Percentiles rank a stretch among this genome's conserved stretches.
Evolutionary conservation across 2,888 invertebrate genomes (phyloP).

Genomic region (Nyleta sp.): DNA sequence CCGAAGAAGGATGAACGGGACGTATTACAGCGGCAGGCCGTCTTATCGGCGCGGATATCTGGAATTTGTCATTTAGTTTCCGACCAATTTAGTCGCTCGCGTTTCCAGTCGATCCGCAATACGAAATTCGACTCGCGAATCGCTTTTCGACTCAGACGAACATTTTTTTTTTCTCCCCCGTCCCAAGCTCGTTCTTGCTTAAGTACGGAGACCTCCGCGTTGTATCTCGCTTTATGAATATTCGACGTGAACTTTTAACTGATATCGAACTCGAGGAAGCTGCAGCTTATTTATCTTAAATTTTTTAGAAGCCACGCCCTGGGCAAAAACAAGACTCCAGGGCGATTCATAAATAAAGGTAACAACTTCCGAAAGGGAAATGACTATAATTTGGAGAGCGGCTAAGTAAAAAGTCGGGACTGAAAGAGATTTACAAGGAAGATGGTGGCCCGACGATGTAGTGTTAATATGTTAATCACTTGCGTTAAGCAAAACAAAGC

Average conservation of each 20-base stretch:
- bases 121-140: no score
- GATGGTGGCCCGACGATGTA: constrained; percentile 49
- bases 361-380: constrained; percentile 62
- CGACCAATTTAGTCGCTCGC: no score
- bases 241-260: constrained; percentile 15
- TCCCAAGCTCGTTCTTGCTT: no score
- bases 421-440: constrained; percentile 54
- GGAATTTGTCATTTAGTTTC: no score
- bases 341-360: constrained; percentile 57
- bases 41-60: no score
- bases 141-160: no score
- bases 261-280: constrained; percentile 10
- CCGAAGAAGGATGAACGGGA: no score
- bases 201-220: no score
- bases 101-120: no score
- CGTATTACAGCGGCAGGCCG: no score
- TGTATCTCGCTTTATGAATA: background rate
- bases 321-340: constrained; percentile 23
- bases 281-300: constrained; percentile 35
- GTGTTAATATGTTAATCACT: constrained; percentile 67
- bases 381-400: constrained; percentile 48
- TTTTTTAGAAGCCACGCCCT: constrained; percentile 24
- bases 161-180: no score
- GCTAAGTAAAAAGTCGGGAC: constrained; percentile 53
- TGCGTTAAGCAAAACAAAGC: constrained; percentile 64